These are phyloP conservation scores for Dinocampus coccinellae DNA, from an alignment of 2,888 invertebrate genomes.

Conservation along the genomic window DNA sequence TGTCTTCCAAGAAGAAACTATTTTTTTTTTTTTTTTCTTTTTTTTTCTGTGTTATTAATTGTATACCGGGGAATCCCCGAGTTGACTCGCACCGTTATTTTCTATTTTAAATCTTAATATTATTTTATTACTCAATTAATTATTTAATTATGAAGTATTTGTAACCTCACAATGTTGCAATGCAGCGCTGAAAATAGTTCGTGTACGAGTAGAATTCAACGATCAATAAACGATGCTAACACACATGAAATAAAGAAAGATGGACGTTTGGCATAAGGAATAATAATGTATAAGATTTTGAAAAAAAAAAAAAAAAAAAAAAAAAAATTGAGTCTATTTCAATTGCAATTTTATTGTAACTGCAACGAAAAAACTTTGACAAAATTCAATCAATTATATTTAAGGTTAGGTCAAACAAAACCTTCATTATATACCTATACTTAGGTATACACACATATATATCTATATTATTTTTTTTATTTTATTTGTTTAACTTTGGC, in stretches of 20 bases:
- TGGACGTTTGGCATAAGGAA: neutral
- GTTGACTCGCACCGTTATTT: neutral
- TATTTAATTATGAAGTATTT: conserved; percentile 29
- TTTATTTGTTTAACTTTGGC: neutral
- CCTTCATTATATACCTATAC: neutral
- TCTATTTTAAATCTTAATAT: neutral
- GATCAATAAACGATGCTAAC: conserved; percentile 10
- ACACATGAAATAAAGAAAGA: conserved; percentile 2
- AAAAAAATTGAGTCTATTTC: neutral
- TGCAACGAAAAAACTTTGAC: neutral
- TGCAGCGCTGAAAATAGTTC: conserved; percentile 59
- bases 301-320: neutral
- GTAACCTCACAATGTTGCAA: conserved; percentile 48
- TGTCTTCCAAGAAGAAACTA: no score
- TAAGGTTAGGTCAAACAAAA: neutral
- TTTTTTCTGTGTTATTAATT: neutral
- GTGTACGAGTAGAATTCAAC: neutral
- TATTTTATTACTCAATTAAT: neutral
- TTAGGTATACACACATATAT: neutral
- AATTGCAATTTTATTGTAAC: neutral
- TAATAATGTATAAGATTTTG: no score
- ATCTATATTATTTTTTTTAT: neutral
- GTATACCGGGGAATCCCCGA: neutral
- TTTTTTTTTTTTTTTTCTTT: no score
- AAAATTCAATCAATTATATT: neutral